Evolutionary conservation across 1,140 invertebrate genomes (phyloP), one percentile per base, ranked within the genome.

Genomic region (Drosophila neocordata): DNA sequence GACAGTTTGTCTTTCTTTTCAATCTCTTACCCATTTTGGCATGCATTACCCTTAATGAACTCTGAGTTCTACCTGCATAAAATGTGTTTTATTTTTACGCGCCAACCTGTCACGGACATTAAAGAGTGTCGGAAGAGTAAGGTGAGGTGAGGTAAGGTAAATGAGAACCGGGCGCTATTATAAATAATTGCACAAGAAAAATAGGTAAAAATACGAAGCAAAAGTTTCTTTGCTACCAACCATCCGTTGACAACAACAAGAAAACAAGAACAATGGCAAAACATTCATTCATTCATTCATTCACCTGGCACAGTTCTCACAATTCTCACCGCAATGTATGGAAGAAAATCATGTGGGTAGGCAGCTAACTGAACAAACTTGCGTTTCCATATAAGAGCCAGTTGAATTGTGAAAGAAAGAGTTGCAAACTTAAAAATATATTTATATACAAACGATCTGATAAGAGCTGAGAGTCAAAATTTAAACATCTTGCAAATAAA

Each of bases 1-100:
- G 80, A 84, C 80, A 76, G n/a, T 73, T 75, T 77, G 82, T 81
- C 77, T 85, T 70, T 31, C 52, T 18, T 62, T 67, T 71, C 65
- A 67, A 62, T 75, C 34, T 65, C 44, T 51, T 52, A 20, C 58
- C 65, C 62, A 71, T 80, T 85, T 85, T 66, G 82, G 81, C 81
- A 87, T 85, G 81, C 81, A 85, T 85, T 85, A 87, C 74, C 82
- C 82, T 87, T 87, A 87, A 87, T 87, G 82, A 87, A 87, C 78
- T 81, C 67, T 15, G 63, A 71, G 67, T 48, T 66, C 56, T 87
- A 87, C 82, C 82, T 85, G 80, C 73, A 73, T 68, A 48, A 71
- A 63, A 55, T 63, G 35, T 53, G 41, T 56, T 56, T 56, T 56
- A 34, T 56, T 56, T 27, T 56, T 56, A 56, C 31, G 13, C 31